These are phyloP conservation scores for Agapornis roseicollis DNA, from an alignment of 2,113 vertebrate species.

Conservation along the genomic window DNA sequence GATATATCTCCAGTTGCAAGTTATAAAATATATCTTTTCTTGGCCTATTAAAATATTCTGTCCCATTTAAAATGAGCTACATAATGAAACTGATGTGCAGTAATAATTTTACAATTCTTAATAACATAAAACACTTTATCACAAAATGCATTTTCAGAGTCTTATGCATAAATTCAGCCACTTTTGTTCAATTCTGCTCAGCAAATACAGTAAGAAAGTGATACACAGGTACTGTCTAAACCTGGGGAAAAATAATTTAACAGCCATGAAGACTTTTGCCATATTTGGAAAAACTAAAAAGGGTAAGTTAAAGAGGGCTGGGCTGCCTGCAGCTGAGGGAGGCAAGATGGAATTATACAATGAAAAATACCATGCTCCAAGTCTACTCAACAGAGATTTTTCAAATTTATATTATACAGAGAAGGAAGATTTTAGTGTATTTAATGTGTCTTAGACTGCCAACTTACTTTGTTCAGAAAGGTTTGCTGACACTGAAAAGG, in stretches of 20 bases:
- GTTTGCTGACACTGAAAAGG: constrained; percentile 32
- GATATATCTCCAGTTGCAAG: constrained; percentile 64
- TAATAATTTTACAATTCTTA: constrained; percentile 70
- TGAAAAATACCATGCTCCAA: neutral
- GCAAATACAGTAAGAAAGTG: constrained; percentile 16
- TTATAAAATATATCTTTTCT: constrained; percentile 69
- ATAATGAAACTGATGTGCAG: constrained; percentile 63
- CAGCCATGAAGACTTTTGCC: neutral
- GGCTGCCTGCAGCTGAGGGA: neutral
- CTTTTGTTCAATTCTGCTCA: constrained; percentile 11
- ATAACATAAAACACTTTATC: constrained; percentile 55
- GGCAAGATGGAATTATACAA: neutral
- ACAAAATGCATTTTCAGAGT: constrained; percentile 53
- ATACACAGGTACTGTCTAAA: neutral
- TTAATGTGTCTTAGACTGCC: constrained; percentile 25
- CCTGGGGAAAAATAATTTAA: neutral
- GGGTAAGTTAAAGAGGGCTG: neutral
- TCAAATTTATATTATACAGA: neutral
- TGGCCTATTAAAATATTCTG: constrained; percentile 73
- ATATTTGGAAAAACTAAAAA: constrained; percentile 3
- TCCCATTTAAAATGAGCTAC: constrained; percentile 69
- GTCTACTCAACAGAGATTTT: neutral
- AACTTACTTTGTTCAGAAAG: constrained; percentile 41
- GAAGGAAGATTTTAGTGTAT: neutral
- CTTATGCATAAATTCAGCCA: constrained; percentile 53